Conservation (phyloP, 1,140 invertebrate genomes). For the Apis mellifera region DNA sequence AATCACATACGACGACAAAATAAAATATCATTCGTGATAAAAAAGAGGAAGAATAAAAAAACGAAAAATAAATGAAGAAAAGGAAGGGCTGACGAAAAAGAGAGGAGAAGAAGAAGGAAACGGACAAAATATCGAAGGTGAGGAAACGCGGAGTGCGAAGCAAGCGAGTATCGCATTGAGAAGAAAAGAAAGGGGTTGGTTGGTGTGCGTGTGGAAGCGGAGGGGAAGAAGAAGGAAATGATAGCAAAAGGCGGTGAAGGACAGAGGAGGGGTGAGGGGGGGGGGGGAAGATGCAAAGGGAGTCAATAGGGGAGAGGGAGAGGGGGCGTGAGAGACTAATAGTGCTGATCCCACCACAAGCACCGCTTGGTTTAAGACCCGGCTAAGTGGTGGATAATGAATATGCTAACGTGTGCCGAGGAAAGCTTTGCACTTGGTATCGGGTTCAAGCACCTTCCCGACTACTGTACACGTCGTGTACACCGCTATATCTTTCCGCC, state of each 20-base stretch:
- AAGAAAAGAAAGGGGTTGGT: neutral
- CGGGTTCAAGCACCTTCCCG: slow-evolving; percentile 67
- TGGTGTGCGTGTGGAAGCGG: neutral
- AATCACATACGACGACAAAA: too few species aligned
- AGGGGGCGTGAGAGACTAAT: slow-evolving; percentile 66
- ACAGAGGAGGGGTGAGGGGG: too few species aligned
- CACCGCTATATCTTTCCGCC: slow-evolving; percentile 4
- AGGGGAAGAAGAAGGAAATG: slow-evolving; percentile 24
- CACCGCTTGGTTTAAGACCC: slow-evolving; percentile 63
- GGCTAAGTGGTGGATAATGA: slow-evolving; percentile 73
- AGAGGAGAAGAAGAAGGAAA: too few species aligned
- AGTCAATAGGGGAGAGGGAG: slow-evolving; percentile 19
- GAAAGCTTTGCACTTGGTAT: slow-evolving; percentile 72
- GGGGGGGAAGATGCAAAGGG: slow-evolving; percentile 30
- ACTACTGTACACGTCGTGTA: slow-evolving; percentile 23
- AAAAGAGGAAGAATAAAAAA: too few species aligned
- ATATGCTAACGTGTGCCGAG: slow-evolving; percentile 76
- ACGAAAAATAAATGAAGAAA: too few species aligned
- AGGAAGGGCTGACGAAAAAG: too few species aligned
- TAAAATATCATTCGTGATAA: too few species aligned
- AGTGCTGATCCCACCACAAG: slow-evolving; percentile 71
- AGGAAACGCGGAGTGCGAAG: neutral
- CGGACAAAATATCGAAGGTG: neutral
- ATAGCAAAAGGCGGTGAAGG: slow-evolving; percentile 34
- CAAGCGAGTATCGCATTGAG: slow-evolving; percentile 21